These are phyloP conservation scores for Cyrtodaria siliqua DNA, from an alignment of 2,888 invertebrate species.

Conservation along the genomic window DNA sequence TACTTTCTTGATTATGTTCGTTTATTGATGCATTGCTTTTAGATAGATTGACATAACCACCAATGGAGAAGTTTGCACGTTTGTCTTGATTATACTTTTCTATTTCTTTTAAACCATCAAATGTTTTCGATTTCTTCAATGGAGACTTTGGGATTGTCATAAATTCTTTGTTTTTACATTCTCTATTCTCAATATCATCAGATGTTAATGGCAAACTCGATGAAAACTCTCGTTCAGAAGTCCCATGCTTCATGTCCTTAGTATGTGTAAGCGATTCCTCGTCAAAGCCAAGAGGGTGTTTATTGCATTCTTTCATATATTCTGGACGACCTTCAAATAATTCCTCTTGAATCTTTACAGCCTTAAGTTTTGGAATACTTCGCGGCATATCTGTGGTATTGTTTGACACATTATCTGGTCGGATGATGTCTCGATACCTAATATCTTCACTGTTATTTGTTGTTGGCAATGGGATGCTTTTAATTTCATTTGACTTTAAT, in stretches of 20 bases:
- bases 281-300: constrained; percentile 1
- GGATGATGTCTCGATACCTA: too few relatives aligned
- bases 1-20: background rate
- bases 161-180: too few relatives aligned
- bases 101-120: constrained; percentile 1
- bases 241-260: background rate
- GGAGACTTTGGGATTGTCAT: too few relatives aligned
- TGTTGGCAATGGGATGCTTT: too few relatives aligned
- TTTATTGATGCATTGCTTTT: background rate
- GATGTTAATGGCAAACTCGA: too few relatives aligned
- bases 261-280: background rate
- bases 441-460: too few relatives aligned
- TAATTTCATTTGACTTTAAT: too few relatives aligned
- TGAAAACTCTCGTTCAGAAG: background rate
- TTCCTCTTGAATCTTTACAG: constrained; percentile 62
- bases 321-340: constrained; percentile 51
- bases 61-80: too few relatives aligned
- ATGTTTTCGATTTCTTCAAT: constrained; percentile 25
- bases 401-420: too few relatives aligned
- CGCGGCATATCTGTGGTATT: constrained; percentile 4
- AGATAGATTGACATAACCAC: too few relatives aligned
- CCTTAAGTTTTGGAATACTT: constrained; percentile 58
- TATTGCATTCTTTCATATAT: constrained; percentile 36
- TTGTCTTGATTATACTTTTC: too few relatives aligned
- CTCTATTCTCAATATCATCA: too few relatives aligned